Percentiles rank a stretch among this genome's conserved stretches.
These are phyloP conservation scores for Phocoena sinus DNA, from an alignment of 2,113 vertebrate species.

Conservation along the genomic window DNA sequence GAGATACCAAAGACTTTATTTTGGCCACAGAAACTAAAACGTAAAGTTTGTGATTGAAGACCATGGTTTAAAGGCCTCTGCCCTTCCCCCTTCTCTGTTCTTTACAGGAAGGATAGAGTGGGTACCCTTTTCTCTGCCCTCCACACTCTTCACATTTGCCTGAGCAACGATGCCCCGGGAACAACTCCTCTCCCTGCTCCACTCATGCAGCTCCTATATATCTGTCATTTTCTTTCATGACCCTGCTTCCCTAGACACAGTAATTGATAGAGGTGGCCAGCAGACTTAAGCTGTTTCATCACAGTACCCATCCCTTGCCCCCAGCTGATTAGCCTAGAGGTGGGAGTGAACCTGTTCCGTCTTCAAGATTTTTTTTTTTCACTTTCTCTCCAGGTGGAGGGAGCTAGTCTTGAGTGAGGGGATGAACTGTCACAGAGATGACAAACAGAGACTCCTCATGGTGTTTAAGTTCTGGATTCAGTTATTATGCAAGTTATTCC, in stretches of 20 bases:
- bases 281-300: background rate
- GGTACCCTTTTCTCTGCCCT: background rate
- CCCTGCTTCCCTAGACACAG: background rate
- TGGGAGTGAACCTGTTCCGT: background rate
- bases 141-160: background rate
- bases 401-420: background rate
- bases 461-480: background rate
- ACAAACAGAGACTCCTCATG: background rate
- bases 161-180: background rate
- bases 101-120: background rate
- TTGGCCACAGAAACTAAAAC: background rate
- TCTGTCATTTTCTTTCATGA: background rate
- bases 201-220: accelerated
- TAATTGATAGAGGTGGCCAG: background rate
- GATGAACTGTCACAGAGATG: background rate
- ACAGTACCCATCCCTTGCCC: background rate
- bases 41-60: background rate
- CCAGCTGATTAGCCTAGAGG: background rate
- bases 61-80: background rate
- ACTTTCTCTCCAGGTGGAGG: background rate
- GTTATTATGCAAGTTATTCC: background rate
- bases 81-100: background rate
- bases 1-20: background rate
- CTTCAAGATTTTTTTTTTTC: background rate
- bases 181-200: background rate